Conservation (phyloP, 2,888 invertebrate genomes). For the Chironomus tentans region DNA sequence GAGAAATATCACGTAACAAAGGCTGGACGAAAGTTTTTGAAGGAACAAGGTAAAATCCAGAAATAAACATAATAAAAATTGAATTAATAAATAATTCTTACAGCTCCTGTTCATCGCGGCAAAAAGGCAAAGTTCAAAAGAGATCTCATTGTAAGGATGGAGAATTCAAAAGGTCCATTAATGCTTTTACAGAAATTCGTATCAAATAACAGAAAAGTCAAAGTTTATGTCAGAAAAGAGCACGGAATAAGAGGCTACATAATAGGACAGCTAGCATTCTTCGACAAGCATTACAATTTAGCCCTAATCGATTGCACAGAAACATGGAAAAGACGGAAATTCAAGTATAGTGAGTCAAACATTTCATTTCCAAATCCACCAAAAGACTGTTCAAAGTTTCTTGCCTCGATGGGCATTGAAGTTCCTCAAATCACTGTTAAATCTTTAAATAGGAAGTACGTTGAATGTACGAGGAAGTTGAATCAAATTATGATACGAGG, state of each 20-base stretch:
- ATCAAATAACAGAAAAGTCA: conserved; percentile 30
- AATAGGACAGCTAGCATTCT: conserved; percentile 70
- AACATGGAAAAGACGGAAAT: conserved; percentile 58
- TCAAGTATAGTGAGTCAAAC: conserved; percentile 36
- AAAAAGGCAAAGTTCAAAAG: conserved; percentile 33
- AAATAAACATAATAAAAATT: background rate
- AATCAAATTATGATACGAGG: conserved; percentile 65
- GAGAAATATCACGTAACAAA: conserved; percentile 39
- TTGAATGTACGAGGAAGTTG: conserved; percentile 57
- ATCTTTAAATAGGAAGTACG: conserved; percentile 51
- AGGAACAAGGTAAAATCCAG: conserved; percentile 39
- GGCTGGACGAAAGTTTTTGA: conserved; percentile 43
- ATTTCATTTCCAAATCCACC: conserved; percentile 38
- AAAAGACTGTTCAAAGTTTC: conserved; percentile 40
- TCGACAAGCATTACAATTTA: conserved; percentile 92
- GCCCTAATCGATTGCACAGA: conserved; percentile 75
- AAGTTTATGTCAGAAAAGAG: conserved; percentile 62
- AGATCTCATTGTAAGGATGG: conserved; percentile 49
- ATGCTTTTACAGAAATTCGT: conserved; percentile 49
- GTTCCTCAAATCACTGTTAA: conserved; percentile 50
- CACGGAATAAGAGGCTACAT: conserved; percentile 65
- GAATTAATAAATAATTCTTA: background rate
- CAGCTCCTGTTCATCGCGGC: conserved; percentile 27
- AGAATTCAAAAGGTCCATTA: conserved; percentile 50
- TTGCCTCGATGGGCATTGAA: conserved; percentile 43